phyloP scores from a whole-genome alignment of 2,888 invertebrate species.

The Thymelicus acteon region DNA sequence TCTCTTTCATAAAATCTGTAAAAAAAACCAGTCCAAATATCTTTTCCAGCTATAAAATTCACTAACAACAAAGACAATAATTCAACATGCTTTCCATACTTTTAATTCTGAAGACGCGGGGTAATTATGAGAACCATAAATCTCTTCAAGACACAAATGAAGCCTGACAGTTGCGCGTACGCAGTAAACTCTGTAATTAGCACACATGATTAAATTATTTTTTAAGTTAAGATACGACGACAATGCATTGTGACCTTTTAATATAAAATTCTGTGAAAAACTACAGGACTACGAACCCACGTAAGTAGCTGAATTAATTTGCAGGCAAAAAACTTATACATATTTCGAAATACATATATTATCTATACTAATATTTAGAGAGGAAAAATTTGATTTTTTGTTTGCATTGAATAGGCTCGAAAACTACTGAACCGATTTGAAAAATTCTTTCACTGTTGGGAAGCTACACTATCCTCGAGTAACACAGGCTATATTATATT shows the following conservation, averaged over 20 bases:
- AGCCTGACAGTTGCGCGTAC: background rate
- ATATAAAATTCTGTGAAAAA: background rate
- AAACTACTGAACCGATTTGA: too few relatives aligned
- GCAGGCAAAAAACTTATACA: too few relatives aligned
- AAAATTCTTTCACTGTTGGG: too few relatives aligned
- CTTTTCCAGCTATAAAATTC: background rate
- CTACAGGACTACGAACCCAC: too few relatives aligned
- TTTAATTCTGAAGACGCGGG: background rate
- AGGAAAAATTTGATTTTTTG: too few relatives aligned
- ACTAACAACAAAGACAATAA: background rate
- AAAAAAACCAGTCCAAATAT: background rate
- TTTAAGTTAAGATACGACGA: background rate
- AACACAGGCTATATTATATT: too few relatives aligned
- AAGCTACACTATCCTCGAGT: too few relatives aligned
- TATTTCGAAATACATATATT: too few relatives aligned
- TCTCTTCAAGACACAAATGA: constrained; percentile 12
- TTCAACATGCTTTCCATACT: background rate
- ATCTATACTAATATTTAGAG: too few relatives aligned
- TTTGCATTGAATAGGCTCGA: too few relatives aligned
- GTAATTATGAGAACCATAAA: constrained; percentile 13
- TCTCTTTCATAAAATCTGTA: too few relatives aligned
- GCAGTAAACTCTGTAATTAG: background rate
- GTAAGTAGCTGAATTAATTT: too few relatives aligned
- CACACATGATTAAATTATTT: background rate
- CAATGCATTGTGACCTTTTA: background rate